These are phyloP conservation scores for Therioaphis trifolii DNA, from an alignment of 2,888 invertebrate genomes.

Conservation along the genomic window DNA sequence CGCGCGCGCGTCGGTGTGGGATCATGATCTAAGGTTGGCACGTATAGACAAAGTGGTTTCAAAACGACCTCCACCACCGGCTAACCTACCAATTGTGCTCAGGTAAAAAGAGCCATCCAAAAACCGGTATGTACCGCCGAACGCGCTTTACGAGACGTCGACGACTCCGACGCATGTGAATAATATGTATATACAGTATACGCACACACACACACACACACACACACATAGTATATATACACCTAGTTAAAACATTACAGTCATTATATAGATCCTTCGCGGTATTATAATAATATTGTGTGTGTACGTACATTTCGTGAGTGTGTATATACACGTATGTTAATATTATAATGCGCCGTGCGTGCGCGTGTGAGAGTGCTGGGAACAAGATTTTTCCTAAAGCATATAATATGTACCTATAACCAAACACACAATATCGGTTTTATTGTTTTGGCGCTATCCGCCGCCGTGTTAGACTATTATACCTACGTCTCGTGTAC, in stretches of 20 bases:
- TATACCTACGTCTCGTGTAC: too few species aligned
- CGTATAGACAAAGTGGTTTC: constrained; percentile 52
- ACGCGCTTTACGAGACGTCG: constrained; percentile 35
- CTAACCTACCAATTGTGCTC: constrained; percentile 27
- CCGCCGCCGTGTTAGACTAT: too few species aligned
- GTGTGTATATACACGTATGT: too few species aligned
- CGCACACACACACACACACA: neutral
- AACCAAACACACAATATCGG: too few species aligned
- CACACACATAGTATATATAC: neutral
- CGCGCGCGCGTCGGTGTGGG: constrained; percentile 34
- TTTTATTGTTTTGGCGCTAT: too few species aligned
- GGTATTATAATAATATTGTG: too few species aligned
- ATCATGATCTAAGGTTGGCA: constrained; percentile 51
- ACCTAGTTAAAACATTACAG: constrained; percentile 37
- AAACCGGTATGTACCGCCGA: constrained; percentile 49
- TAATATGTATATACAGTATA: neutral
- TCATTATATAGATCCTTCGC: constrained; percentile 7
- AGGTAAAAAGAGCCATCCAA: constrained; percentile 34
- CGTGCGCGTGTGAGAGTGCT: too few species aligned
- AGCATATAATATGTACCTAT: too few species aligned
- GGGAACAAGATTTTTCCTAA: too few species aligned
- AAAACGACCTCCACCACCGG: constrained; percentile 42
- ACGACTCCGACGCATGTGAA: neutral
- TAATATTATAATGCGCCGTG: too few species aligned
- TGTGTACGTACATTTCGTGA: too few species aligned